Evolutionary conservation across 2,113 vertebrate genomes (phyloP).

Genomic region (Axis porcinus): DNA sequence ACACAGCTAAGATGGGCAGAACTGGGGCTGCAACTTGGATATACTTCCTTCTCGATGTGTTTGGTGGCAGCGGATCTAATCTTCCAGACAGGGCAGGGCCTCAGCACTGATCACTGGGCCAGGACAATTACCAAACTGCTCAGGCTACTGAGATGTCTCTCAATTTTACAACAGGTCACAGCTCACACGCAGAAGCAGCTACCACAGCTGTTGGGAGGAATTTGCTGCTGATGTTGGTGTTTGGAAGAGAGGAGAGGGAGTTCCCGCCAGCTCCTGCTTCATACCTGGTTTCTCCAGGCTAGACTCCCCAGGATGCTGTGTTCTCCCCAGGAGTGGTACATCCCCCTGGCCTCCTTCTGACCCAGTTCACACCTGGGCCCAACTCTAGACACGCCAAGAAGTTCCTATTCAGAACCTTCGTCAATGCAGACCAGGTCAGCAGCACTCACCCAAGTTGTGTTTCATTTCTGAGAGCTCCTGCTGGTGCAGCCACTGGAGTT

Average conservation of each 20-base stretch:
- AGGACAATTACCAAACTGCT: neutral
- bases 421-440: rapidly evolving
- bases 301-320: neutral
- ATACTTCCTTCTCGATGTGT: rapidly evolving
- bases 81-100: rapidly evolving
- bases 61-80: neutral
- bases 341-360: rapidly evolving
- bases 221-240: rapidly evolving
- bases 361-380: neutral
- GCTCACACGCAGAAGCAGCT: rapidly evolving
- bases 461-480: constrained; percentile 98
- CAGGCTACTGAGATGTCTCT: neutral
- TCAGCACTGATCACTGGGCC: rapidly evolving
- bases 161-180: neutral
- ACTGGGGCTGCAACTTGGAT: neutral
- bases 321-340: rapidly evolving
- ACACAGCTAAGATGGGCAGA: neutral
- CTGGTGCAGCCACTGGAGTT: constrained; percentile 97
- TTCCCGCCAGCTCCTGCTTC: neutral
- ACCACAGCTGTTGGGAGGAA: rapidly evolving
- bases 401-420: rapidly evolving
- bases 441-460: constrained; percentile 91
- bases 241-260: neutral
- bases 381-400: rapidly evolving
- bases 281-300: rapidly evolving